phyloP scores from a whole-genome alignment of 2,113 vertebrate genomes.

The Takifugu bimaculatus region DNA sequence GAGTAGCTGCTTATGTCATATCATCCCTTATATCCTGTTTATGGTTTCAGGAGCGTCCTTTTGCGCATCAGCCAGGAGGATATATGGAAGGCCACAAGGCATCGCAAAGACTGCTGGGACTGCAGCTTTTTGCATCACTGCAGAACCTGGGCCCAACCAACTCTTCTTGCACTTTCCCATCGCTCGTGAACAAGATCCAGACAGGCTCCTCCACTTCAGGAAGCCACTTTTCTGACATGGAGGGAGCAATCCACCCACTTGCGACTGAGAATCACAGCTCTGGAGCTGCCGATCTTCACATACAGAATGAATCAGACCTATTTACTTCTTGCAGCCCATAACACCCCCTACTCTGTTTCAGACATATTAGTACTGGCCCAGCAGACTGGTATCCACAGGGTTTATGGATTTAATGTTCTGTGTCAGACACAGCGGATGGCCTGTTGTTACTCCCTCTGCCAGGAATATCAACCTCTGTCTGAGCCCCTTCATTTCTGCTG shows the following conservation, averaged over 20 bases:
- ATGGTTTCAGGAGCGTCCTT: conserved; percentile 21
- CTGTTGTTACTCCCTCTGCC: conserved; percentile 45
- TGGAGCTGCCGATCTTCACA: no score
- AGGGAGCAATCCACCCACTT: no score
- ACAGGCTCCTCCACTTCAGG: no score
- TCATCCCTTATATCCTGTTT: conserved; percentile 41
- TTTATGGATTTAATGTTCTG: conserved; percentile 34
- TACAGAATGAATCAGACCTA: no score
- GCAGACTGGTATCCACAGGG: conserved; percentile 33
- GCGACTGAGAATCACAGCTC: no score
- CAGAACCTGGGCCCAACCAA: no score
- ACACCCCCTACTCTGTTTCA: conserved; percentile 29
- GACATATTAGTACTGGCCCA: conserved; percentile 21
- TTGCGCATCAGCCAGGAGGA: conserved; percentile 12
- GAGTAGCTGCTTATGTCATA: conserved; percentile 46
- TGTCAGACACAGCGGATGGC: conserved; percentile 10
- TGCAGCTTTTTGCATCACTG: no score
- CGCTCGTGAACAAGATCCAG: no score
- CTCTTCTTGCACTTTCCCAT: no score
- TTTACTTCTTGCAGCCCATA: neutral
- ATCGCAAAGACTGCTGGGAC: no score
- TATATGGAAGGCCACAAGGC: no score
- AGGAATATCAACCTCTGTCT: conserved; percentile 37
- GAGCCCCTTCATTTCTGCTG: conserved; percentile 50
- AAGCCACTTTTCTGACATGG: no score